Conservation (phyloP, 1,140 invertebrate species). For the Ooceraea biroi region DNA sequence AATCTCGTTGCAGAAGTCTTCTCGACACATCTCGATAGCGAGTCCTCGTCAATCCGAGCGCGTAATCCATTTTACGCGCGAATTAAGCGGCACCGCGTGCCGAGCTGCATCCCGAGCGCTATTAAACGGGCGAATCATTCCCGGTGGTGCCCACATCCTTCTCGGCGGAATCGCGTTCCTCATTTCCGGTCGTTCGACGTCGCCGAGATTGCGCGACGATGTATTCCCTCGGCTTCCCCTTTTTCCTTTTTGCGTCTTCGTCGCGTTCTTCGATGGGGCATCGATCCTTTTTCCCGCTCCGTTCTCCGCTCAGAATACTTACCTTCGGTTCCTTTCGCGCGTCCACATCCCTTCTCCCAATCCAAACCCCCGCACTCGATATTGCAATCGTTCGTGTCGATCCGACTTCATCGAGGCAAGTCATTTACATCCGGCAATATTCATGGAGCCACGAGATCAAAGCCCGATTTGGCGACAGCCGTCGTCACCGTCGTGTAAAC, state of each 20-base stretch:
- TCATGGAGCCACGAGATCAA: slow-evolving; percentile 54
- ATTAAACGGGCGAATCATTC: slow-evolving; percentile 46
- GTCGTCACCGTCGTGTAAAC: background rate
- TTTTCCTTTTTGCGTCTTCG: background rate
- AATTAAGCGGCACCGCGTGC: slow-evolving; percentile 49
- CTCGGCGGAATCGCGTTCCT: slow-evolving; percentile 45
- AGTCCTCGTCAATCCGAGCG: slow-evolving; percentile 42
- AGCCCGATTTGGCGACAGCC: slow-evolving; percentile 30
- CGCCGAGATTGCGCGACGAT: slow-evolving; percentile 66
- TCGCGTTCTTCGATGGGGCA: background rate
- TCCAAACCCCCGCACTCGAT: background rate
- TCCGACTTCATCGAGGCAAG: slow-evolving; percentile 24
- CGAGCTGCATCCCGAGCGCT: slow-evolving; percentile 30
- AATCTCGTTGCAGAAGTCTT: slow-evolving; percentile 17
- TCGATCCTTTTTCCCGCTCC: background rate
- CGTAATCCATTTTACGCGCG: slow-evolving; percentile 59
- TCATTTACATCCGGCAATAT: slow-evolving; percentile 65
- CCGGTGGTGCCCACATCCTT: slow-evolving; percentile 1
- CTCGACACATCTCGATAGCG: slow-evolving; percentile 11
- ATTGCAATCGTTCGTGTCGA: slow-evolving; percentile 39
- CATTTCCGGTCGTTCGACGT: slow-evolving; percentile 57
- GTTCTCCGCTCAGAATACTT: slow-evolving; percentile 18
- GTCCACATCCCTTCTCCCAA: background rate
- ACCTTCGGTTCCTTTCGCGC: background rate
- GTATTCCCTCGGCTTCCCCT: slow-evolving; percentile 48